A percentile compares a stretch with the other conserved stretches of the same genome.
These are phyloP conservation scores for Apamea monoglypha DNA, from an alignment of 2,888 invertebrate species.

Conservation along the genomic window DNA sequence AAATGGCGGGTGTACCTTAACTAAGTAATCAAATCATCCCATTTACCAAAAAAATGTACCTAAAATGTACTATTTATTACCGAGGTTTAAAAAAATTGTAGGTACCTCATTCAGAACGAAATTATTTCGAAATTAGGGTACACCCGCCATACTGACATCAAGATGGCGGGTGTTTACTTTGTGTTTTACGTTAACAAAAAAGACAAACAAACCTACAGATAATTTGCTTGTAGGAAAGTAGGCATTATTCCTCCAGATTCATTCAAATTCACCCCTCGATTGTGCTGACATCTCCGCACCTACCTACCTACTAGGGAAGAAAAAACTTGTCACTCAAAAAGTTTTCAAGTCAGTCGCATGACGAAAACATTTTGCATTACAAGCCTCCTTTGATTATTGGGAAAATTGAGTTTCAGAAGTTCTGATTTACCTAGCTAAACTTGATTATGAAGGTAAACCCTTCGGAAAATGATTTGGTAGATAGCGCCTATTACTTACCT, in stretches of 20 bases:
- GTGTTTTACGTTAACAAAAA: background rate
- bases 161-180: too few species aligned
- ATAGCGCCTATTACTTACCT: background rate
- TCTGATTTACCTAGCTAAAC: conserved; percentile 29
- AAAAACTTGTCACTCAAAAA: conserved; percentile 71
- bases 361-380: conserved; percentile 71
- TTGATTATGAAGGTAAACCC: conserved; percentile 18
- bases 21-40: too few species aligned
- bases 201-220: background rate
- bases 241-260: conserved; percentile 32
- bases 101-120: too few species aligned
- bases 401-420: conserved; percentile 66
- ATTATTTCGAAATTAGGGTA: too few species aligned
- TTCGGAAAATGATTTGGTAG: conserved; percentile 2
- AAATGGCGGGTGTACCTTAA: too few species aligned
- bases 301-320: conserved; percentile 26
- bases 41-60: too few species aligned
- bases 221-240: background rate
- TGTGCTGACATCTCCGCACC: conserved; percentile 12
- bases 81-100: too few species aligned
- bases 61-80: too few species aligned
- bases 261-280: conserved; percentile 70
- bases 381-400: conserved; percentile 66
- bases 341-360: conserved; percentile 59
- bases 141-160: too few species aligned